Conservation (phyloP, 2,888 invertebrate species). For the Stenodera caucasica region DNA sequence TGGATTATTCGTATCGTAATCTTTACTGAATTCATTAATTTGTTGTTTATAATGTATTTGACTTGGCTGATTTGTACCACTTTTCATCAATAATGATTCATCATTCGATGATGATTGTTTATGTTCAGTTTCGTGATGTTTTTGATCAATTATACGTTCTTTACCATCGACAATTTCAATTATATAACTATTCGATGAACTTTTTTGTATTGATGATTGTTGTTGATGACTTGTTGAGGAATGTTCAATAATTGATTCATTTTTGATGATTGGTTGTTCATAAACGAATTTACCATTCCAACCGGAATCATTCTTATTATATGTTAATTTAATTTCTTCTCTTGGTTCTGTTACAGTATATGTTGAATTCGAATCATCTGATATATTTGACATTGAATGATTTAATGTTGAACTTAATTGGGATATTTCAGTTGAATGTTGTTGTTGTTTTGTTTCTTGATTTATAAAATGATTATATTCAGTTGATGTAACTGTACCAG, state of each 20-base stretch:
- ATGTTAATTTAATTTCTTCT: conserved; percentile 49
- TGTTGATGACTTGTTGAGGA: conserved; percentile 57
- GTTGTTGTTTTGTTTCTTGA: conserved; percentile 38
- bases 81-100: conserved; percentile 60
- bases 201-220: conserved; percentile 62
- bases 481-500: conserved; percentile 47
- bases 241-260: conserved; percentile 41
- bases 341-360: conserved; percentile 54
- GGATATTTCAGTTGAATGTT: conserved; percentile 45
- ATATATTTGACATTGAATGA: conserved; percentile 49
- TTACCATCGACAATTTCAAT: conserved; percentile 69
- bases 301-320: conserved; percentile 54
- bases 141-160: conserved; percentile 63
- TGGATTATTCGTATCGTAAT: conserved; percentile 62
- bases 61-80: conserved; percentile 63
- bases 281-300: conserved; percentile 58
- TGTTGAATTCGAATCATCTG: conserved; percentile 48
- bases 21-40: conserved; percentile 60
- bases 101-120: conserved; percentile 48
- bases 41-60: conserved; percentile 61
- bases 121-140: conserved; percentile 60
- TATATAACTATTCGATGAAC: conserved; percentile 66
- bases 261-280: conserved; percentile 44
- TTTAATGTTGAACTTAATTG: conserved; percentile 52
- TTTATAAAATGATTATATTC: conserved; percentile 52